Evolutionary conservation across 64 coral and sea anemone genomes (phyloP).

Genomic region (Montipora foliosa): DNA sequence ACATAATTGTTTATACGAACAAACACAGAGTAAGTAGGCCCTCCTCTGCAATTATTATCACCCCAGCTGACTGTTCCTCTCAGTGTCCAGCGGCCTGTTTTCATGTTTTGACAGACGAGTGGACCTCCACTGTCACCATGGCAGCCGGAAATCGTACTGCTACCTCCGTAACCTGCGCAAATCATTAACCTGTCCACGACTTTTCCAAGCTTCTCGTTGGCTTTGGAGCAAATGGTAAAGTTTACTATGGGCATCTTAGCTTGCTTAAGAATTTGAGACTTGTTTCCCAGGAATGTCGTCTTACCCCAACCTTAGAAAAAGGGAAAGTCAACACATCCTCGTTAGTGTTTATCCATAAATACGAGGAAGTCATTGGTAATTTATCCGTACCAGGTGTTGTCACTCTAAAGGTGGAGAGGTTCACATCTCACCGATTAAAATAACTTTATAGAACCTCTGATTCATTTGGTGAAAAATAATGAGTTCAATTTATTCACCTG

Average conservation of each 20-base stretch:
- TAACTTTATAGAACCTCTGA: too few species aligned
- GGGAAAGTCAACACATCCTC: not conserved
- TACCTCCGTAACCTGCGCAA: conserved; percentile 70
- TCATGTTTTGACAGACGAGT: conserved; percentile 50
- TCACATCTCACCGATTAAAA: too few species aligned
- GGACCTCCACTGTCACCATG: conserved; percentile 81
- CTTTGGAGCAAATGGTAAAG: conserved; percentile 5
- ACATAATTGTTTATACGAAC: conserved; percentile 61
- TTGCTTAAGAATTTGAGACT: conserved; percentile 54
- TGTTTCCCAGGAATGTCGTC: conserved; percentile 9
- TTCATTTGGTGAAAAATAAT: too few species aligned
- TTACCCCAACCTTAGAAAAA: conserved; percentile 62
- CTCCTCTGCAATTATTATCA: conserved; percentile 63
- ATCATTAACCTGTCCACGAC: conserved; percentile 55
- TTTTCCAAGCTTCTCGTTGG: conserved; percentile 13
- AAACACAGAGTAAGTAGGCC: conserved; percentile 51
- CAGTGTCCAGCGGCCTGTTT: conserved; percentile 61
- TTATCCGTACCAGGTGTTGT: too few species aligned
- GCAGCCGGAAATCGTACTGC: conserved; percentile 69
- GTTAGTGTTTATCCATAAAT: too few species aligned
- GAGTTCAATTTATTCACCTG: conserved; percentile 27
- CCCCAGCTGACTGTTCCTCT: conserved; percentile 81
- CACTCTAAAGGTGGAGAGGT: too few species aligned
- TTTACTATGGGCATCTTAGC: conserved; percentile 64
- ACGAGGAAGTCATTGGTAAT: too few species aligned